phyloP scores from a whole-genome alignment of 2,888 invertebrate species.

The Diplazon laetatorius region DNA sequence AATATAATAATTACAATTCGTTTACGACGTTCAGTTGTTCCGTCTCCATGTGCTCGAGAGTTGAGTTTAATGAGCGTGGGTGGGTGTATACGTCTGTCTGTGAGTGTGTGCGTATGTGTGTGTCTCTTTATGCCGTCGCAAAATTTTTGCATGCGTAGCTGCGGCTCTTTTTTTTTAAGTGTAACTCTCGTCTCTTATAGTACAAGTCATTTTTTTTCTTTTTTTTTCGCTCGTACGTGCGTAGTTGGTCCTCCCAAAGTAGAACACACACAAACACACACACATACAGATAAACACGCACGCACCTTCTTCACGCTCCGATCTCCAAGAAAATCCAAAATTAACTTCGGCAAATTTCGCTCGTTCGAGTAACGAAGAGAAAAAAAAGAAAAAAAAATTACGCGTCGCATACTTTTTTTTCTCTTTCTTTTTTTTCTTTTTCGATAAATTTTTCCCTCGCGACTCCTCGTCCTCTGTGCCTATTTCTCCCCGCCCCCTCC shows the following conservation, averaged over 20 bases:
- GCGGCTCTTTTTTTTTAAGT: slow-evolving; percentile 17
- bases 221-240: neutral
- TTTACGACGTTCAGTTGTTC: slow-evolving; percentile 46
- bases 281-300: no score
- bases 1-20: slow-evolving; percentile 74
- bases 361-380: slow-evolving; percentile 15
- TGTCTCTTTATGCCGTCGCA: slow-evolving; percentile 28
- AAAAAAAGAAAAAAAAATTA: slow-evolving; percentile 1
- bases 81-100: slow-evolving; percentile 45
- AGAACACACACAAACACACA: slow-evolving; percentile 38
- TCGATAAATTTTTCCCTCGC: neutral
- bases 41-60: slow-evolving; percentile 37
- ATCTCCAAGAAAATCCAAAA: slow-evolving; percentile 17
- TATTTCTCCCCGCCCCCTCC: slow-evolving; percentile 12
- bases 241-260: slow-evolving; percentile 8
- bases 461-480: neutral
- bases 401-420: neutral
- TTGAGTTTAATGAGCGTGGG: slow-evolving; percentile 28
- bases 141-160: neutral
- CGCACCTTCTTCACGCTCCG: neutral
- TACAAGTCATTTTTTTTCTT: slow-evolving; percentile 4
- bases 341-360: slow-evolving; percentile 7
- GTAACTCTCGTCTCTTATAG: slow-evolving; percentile 21
- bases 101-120: slow-evolving; percentile 49
- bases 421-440: neutral